A percentile compares a stretch with the other conserved stretches of the same genome.
phyloP scores from a whole-genome alignment of 2,888 invertebrate genomes.

The Macropis europaea region DNA sequence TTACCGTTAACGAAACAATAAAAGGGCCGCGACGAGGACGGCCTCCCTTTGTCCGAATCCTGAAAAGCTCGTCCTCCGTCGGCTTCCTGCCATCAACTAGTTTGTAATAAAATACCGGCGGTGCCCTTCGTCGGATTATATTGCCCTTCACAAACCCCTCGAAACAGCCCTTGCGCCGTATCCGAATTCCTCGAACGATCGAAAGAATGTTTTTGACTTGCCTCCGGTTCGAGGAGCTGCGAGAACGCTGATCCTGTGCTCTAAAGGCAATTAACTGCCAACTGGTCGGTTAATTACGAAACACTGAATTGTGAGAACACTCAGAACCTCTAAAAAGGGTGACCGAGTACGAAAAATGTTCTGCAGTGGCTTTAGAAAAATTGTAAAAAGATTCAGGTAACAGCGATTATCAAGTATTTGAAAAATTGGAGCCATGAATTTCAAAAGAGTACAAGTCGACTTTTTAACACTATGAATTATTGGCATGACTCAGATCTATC shows the following conservation, averaged over 20 bases:
- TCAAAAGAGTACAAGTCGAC: no score
- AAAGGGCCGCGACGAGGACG: conserved; percentile 41
- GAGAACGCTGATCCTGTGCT: not conserved
- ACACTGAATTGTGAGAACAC: not conserved
- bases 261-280: conserved; percentile 4
- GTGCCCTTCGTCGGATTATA: conserved; percentile 54
- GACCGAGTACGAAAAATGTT: no score
- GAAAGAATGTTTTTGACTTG: conserved; percentile 26
- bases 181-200: conserved; percentile 41
- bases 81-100: conserved; percentile 25
- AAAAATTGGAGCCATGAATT: no score
- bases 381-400: no score
- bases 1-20: conserved; percentile 61
- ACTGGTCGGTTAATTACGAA: conserved; percentile 1
- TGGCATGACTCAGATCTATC: no score
- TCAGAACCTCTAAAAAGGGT: not conserved
- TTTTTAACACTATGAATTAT: no score
- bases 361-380: no score
- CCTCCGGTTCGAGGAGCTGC: conserved; percentile 7
- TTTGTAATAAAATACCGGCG: conserved; percentile 60
- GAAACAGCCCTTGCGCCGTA: conserved; percentile 11
- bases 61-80: conserved; percentile 30
- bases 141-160: conserved; percentile 38
- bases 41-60: conserved; percentile 35
- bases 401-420: no score